A percentile compares a stretch with the other conserved stretches of the same genome.
Conservation (phyloP, 2,113 vertebrate genomes). For the Ornithorhynchus anatinus region DNA sequence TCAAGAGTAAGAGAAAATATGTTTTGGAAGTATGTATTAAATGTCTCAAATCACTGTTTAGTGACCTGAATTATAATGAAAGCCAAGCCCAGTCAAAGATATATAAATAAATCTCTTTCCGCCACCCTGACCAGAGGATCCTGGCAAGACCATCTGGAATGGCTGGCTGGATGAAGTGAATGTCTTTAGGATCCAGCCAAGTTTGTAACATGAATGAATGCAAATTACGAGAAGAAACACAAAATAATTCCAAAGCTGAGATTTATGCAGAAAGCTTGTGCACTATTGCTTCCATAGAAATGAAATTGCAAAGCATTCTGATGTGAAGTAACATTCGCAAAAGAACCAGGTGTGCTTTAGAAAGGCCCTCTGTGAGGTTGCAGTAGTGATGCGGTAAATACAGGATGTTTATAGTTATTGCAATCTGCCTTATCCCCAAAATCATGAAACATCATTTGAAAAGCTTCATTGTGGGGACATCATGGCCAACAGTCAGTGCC, state of each 20-base stretch:
- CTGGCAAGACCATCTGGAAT: constrained; percentile 33
- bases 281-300: constrained; percentile 3
- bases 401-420: neutral
- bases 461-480: neutral
- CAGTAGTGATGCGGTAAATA: neutral
- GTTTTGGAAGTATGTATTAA: too few species aligned
- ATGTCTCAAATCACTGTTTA: too few species aligned
- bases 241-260: constrained; percentile 29
- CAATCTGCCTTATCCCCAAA: neutral
- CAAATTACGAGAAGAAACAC: constrained; percentile 34
- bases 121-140: constrained; percentile 25
- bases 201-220: constrained; percentile 13
- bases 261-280: constrained; percentile 24
- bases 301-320: constrained; percentile 19
- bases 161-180: constrained; percentile 30
- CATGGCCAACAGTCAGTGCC: too few species aligned
- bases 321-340: constrained; percentile 10
- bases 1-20: too few species aligned
- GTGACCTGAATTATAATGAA: constrained; percentile 13
- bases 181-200: constrained; percentile 7
- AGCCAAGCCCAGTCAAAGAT: constrained; percentile 21
- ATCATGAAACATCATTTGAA: neutral
- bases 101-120: constrained; percentile 34
- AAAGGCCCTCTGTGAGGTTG: neutral
- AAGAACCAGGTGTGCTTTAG: neutral